phyloP scores from a whole-genome alignment of 2,113 vertebrate species.

The Charadrius vociferus region DNA sequence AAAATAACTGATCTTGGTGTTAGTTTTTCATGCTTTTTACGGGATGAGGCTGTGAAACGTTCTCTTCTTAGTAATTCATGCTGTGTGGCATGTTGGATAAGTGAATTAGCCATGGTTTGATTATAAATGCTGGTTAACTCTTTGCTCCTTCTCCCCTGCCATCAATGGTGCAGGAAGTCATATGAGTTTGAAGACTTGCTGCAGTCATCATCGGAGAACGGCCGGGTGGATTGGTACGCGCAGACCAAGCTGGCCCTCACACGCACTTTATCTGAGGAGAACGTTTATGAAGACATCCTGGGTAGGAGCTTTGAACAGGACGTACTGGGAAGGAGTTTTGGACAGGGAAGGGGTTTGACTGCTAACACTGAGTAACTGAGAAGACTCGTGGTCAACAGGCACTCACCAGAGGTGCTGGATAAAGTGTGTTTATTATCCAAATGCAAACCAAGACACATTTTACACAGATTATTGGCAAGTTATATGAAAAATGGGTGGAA shows the following conservation, averaged over 20 bases:
- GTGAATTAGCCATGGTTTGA: neutral
- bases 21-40: neutral
- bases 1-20: neutral
- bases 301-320: conserved; percentile 81
- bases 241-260: conserved; percentile 91
- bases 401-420: neutral
- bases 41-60: neutral
- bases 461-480: neutral
- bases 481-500: neutral
- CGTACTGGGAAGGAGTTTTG: conserved; percentile 81
- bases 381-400: neutral
- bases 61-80: neutral
- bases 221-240: conserved; percentile 90
- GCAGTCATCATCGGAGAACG: conserved; percentile 84
- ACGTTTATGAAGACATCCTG: conserved; percentile 96
- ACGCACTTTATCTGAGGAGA: conserved; percentile 98
- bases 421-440: neutral
- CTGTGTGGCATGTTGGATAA: neutral
- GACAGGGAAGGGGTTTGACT: neutral
- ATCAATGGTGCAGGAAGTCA: conserved; percentile 84
- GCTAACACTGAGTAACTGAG: neutral
- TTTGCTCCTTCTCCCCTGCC: neutral
- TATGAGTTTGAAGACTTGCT: conserved; percentile 96
- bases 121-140: neutral
- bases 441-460: neutral